These are phyloP conservation scores for Datnioides undecimradiatus DNA, from an alignment of 2,113 vertebrate genomes.

Conservation along the genomic window DNA sequence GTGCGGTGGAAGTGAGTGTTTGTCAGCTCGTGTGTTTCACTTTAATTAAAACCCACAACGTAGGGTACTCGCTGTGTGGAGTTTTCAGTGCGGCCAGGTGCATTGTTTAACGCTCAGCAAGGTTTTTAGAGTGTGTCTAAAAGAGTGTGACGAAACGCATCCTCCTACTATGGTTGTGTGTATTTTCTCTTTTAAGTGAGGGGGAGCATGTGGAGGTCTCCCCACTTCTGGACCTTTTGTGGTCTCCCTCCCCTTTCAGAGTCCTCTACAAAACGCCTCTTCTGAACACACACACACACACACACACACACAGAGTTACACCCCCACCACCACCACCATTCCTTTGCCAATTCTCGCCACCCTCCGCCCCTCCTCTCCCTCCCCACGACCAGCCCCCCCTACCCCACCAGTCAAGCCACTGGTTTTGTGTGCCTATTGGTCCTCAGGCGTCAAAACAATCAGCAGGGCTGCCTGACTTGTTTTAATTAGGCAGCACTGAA, in stretches of 20 bases:
- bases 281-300: conserved; percentile 44
- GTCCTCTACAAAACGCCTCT: conserved; percentile 68
- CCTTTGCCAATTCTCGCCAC: conserved; percentile 76
- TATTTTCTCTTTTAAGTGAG: conserved; percentile 44
- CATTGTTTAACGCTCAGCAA: conserved; percentile 88
- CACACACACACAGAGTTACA: conserved; percentile 26
- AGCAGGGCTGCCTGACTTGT: conserved; percentile 97
- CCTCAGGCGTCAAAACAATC: conserved; percentile 99
- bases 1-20: conserved; percentile 89
- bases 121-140: conserved; percentile 83
- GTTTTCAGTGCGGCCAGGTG: conserved; percentile 86
- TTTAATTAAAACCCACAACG: conserved; percentile 50
- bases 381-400: conserved; percentile 62
- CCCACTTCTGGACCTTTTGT: conserved; percentile 67
- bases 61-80: conserved; percentile 87
- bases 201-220: conserved; percentile 58
- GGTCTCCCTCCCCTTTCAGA: conserved; percentile 62
- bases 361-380: conserved; percentile 65
- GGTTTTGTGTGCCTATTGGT: conserved; percentile 96
- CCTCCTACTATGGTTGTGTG: no score
- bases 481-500: conserved; percentile 96
- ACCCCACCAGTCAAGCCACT: conserved; percentile 80
- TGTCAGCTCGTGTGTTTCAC: conserved; percentile 80
- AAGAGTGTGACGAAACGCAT: conserved; percentile 77
- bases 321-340: conserved; percentile 42